Base-by-base conservation (phyloP, 1,140 invertebrate species). In the Cotesia glomerata region DNA sequence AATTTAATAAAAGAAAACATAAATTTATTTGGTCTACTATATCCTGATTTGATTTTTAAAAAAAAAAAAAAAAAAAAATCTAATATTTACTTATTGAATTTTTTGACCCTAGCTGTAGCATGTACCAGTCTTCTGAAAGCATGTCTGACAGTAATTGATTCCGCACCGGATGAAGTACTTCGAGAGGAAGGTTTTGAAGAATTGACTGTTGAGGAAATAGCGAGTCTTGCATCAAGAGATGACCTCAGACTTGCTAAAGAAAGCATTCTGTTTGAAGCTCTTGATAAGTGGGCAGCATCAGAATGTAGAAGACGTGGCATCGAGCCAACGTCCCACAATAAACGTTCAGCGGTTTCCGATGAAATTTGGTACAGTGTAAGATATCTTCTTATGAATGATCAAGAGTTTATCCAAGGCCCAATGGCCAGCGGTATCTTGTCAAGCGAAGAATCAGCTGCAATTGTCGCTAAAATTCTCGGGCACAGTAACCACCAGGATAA, bases 141-240 rank as follows among this genome's bases (percentile, higher is more conserved):
- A 62, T 92, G 92, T 75, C 84, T 92, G 14, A 74, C 87, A 0
- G 87, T 90, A 0, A 87, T 93, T 14, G 93, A 94, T 77, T 82
- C 87, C 0, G 80, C 91, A 67, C 90, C 91, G 0, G 88, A 90
- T 16, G 81, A 81, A 8, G 88, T 93, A 11, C 83, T 94, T 0
- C 80, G 76, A 0, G 91, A 92, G 62, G 92, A 93, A 80, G 85
- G 88, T 2, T 86, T 93, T 14, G 91, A 93, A 78, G 91, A 93
- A 72, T 81, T 94, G 1, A 89, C 89, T 35, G 86, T 87, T 34
- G 87, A 88, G 16, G 89, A 91, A 63, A 80, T 94, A 1, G 82
- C 87, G 0, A 85, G 91, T 16, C 89, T 94, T 45, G 85, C 91
- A 0, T 86, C 85, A 59, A 84, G 93, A 1, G 89, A 93, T 69